Evolutionary conservation across 2,888 invertebrate genomes (phyloP).

Genomic region (Acronicta aceris): DNA sequence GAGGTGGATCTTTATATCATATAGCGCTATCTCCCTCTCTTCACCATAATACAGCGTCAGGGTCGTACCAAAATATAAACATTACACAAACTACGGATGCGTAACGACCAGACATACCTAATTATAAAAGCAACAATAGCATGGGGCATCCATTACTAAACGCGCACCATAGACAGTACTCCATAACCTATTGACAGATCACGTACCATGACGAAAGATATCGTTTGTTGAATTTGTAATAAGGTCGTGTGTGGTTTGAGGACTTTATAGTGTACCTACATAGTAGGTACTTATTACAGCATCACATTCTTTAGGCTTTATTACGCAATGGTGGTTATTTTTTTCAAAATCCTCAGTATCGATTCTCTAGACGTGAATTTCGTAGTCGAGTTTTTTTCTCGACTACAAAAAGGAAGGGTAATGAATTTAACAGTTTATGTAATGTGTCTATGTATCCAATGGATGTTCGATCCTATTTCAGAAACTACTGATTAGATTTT

Average conservation of each 20-base stretch:
- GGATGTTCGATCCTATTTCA: no score
- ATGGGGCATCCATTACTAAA: constrained; percentile 38
- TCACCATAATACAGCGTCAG: not conserved
- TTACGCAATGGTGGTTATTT: not conserved
- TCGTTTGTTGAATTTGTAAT: constrained; percentile 38
- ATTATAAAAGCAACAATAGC: constrained; percentile 48
- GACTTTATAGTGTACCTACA: not conserved
- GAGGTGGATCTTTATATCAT: not conserved
- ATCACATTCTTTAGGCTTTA: not conserved
- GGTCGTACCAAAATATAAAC: constrained; percentile 18
- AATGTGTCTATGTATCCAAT: no score
- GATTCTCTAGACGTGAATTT: no score
- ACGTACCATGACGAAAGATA: constrained; percentile 47
- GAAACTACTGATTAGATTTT: no score
- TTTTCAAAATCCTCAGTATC: no score
- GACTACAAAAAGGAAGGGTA: no score
- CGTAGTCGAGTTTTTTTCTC: no score
- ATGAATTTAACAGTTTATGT: no score
- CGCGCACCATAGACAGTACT: constrained; percentile 9
- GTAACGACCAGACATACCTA: constrained; percentile 34
- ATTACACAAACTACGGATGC: constrained; percentile 35
- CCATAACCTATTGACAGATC: constrained; percentile 37
- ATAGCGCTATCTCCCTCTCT: not conserved
- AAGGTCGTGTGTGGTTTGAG: constrained; percentile 11
- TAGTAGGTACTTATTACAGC: constrained; percentile 10